Conservation (phyloP, 53 echinoderm and acorn worm genomes). For the Arbacia lixula region DNA sequence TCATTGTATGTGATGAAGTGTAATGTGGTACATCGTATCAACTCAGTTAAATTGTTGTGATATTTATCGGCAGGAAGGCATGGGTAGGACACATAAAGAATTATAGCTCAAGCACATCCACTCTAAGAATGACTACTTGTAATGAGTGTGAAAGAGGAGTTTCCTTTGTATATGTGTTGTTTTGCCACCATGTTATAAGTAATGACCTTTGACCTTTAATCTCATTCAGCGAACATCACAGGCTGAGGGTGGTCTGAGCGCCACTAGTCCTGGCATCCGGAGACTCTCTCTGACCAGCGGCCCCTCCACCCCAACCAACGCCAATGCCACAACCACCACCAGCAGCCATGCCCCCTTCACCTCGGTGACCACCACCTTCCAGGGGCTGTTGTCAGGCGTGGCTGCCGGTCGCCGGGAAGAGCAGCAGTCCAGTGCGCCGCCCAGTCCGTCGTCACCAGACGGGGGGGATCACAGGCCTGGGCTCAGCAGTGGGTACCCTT, state of each 20-base stretch:
- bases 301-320: slow-evolving; percentile 51
- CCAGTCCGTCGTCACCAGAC: slow-evolving; percentile 13
- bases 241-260: background rate
- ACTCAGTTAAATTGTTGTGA: no score
- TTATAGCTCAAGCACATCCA: no score
- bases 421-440: slow-evolving; percentile 39
- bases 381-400: slow-evolving; percentile 44
- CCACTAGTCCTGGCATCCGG: slow-evolving; percentile 39
- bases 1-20: no score
- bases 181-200: no score
- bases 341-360: background rate
- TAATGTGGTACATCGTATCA: no score
- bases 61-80: no score
- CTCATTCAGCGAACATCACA: background rate
- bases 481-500: background rate
- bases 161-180: no score
- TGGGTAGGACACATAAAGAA: no score
- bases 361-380: slow-evolving; percentile 12
- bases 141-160: no score
- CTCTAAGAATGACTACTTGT: no score
- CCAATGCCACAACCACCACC: no score
- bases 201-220: background rate
- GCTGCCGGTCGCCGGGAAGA: slow-evolving; percentile 47
- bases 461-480: slow-evolving; percentile 16
- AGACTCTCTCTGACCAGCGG: slow-evolving; percentile 60